Evolutionary conservation across 2,888 invertebrate species (phyloP).

Genomic region (Latrodectus elegans): DNA sequence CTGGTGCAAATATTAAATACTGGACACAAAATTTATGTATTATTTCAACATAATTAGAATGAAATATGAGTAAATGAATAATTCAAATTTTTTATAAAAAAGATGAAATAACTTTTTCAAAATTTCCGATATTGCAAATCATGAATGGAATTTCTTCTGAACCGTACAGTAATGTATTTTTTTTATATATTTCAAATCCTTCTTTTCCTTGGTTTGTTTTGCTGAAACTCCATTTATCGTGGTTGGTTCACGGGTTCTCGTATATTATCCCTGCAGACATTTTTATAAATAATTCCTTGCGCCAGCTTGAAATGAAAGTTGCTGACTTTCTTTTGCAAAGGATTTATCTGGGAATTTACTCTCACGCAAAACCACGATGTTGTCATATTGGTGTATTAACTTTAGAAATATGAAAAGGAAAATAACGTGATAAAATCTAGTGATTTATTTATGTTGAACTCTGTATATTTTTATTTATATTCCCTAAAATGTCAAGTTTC

Average conservation of each 20-base stretch:
- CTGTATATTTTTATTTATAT: too few relatives aligned
- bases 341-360: neutral
- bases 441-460: neutral
- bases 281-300: neutral
- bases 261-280: slow-evolving; percentile 1
- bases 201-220: neutral
- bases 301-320: slow-evolving; percentile 2
- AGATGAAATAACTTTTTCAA: too few relatives aligned
- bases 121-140: too few relatives aligned
- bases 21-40: too few relatives aligned
- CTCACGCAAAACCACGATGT: neutral
- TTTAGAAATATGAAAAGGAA: slow-evolving; percentile 3
- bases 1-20: too few relatives aligned
- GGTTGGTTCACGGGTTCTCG: neutral
- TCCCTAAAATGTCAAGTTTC: too few relatives aligned
- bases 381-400: neutral
- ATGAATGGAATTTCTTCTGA: too few relatives aligned
- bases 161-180: too few relatives aligned
- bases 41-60: too few relatives aligned
- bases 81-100: too few relatives aligned
- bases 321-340: neutral
- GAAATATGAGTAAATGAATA: too few relatives aligned
- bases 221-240: slow-evolving; percentile 11
- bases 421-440: slow-evolving; percentile 1
- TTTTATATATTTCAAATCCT: too few relatives aligned